Evolutionary conservation across 2,888 invertebrate genomes (phyloP), one percentile per base, ranked within the genome.

Genomic region (Magallana nippona): DNA sequence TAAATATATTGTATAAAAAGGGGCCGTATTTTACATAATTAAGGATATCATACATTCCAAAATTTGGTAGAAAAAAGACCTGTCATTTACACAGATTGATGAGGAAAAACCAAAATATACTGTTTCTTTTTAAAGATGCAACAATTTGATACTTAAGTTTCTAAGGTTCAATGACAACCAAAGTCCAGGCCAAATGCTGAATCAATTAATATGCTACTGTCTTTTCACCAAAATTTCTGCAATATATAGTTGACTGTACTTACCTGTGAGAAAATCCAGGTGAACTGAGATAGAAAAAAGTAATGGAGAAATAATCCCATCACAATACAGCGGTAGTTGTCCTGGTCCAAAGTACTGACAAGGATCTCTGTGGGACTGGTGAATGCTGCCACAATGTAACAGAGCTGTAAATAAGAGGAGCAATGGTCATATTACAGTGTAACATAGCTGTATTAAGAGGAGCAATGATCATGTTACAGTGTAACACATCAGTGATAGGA

Each of bases 221-320:
- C 44, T 44, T 0, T 44, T 44, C 44, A 8, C 44, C 44, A 44
- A 44, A 44, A 44, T 44, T 19, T 10, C n/a, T 13, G 22, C 1
- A 2, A 32, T 81, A 10, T 55, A 62, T 13, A 13, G 13, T 57
- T 19, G 15, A 27, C 17, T 77, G 27, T 2, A 8, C 60, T 32
- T 85, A 93, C 93, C 92, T 93, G 93, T 79, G 90, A 89, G 87
- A 93, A 88, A 85, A 94, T 93, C 94, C 93, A 93, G 15, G 91
- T 91, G 87, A 94, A 94, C 90, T 94, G 94, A 8, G 92, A 88
- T 63, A 94, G 86, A 87, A 93, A 92, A 89, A 94, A 94, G 88
- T 93, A 94, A 85, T 93, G 93, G 10, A 92, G 79, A 81, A 93
- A 92, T 11, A 94, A 83, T 10, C 92, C 91, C 93, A 94, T 93